Evolutionary conservation across 2,797 vertebrate species (phyloP), one percentile per base, ranked within the genome.

Genomic region (Heliangelus exortis): DNA sequence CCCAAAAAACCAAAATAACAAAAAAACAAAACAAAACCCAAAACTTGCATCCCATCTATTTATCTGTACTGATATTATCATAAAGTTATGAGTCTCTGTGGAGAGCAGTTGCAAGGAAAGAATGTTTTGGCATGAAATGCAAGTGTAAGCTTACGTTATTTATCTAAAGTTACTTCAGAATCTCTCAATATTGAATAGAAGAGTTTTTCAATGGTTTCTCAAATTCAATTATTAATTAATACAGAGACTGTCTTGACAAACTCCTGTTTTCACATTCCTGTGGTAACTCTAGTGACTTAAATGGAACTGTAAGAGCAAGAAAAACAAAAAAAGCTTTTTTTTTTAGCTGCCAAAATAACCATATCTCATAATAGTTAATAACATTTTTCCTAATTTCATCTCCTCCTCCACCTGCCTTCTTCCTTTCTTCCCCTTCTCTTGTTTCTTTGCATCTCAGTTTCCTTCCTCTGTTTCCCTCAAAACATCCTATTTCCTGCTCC

Each of bases 401-500:
- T 87, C 74, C 91, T 94, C 25, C 10, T 26, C 36, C 23, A 71
- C 53, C 53, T 92, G 55, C 59, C 92, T 84, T 91, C 67, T 71
- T 81, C 33, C 53, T 84, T 65, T 94, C 81, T 90, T 84, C 13
- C 55, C 5, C 48, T 84, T 86, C 41, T 31, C 62, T 71, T 79
- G 33, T 73, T 93, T 84, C 65, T 90, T 63, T 96, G 43, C 23
- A 45, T 82, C 61, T 88, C 28, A 22, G 67, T 79, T 95, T 97
- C 91, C 91, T 95, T 93, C 62, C 63, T 69, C 67, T 45, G 10
- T 63, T 92, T 81, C 66, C 72, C 63, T 81, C 82, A 85, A 89
- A 96, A 92, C 74, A 96, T 84, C 85, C 80, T 33, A n/a, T 90
- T 92, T 94, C 89, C 89, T 96, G 59, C 33, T 90, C 28, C 33